Percentiles rank a stretch among this genome's conserved stretches.
Conservation (phyloP, 1,140 invertebrate species). For the Leptestheria dahalacensis region DNA sequence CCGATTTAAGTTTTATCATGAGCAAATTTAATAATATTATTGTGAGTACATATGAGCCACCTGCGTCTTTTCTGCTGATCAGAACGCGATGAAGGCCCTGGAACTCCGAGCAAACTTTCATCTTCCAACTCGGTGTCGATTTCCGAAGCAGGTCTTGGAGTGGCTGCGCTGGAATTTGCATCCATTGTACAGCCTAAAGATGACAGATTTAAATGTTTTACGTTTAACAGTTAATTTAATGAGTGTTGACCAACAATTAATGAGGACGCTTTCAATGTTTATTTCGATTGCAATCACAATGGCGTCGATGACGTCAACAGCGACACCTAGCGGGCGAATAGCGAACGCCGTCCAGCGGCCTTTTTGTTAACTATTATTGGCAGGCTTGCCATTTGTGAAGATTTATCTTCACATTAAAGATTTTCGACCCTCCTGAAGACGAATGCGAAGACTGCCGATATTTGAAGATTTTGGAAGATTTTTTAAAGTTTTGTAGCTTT, state of each 20-base stretch:
- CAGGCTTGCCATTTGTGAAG: no score
- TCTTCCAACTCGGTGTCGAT: conserved; percentile 7
- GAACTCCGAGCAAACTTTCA: neutral
- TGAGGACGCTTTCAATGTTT: no score
- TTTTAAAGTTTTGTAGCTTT: no score
- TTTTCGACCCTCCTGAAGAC: no score
- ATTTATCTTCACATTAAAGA: no score
- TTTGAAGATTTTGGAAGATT: no score
- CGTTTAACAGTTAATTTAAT: no score
- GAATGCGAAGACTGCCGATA: no score
- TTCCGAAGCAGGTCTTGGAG: conserved; percentile 1
- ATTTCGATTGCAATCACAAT: no score
- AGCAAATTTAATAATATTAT: neutral
- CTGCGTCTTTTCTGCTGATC: conserved; percentile 5
- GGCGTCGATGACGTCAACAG: neutral
- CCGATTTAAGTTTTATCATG: no score
- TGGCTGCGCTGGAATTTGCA: neutral
- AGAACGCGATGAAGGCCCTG: neutral
- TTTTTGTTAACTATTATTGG: neutral
- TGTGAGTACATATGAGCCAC: neutral
- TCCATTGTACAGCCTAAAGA: neutral
- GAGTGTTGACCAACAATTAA: no score
- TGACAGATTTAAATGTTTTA: neutral
- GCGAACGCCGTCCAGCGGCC: no score
- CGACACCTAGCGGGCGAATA: neutral